Evolutionary conservation across 2,113 vertebrate species (phyloP).

Genomic region (Saimiri boliviensis): DNA sequence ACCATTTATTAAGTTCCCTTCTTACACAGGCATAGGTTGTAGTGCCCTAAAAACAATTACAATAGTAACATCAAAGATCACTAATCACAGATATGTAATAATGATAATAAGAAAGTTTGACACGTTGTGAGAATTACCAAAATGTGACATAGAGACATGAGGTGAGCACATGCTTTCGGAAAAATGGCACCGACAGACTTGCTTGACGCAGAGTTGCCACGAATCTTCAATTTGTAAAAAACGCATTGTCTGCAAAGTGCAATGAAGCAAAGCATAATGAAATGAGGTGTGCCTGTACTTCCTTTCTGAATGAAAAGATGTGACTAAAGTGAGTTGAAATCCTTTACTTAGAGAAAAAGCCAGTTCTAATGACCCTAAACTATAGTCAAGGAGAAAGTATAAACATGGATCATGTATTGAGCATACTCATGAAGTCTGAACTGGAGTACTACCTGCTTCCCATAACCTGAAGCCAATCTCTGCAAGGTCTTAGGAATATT

Average conservation of each 20-base stretch:
- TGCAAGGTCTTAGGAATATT: not conserved
- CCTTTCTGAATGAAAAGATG: not conserved
- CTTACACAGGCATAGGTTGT: not conserved
- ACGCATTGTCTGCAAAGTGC: not conserved
- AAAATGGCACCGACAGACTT: not conserved
- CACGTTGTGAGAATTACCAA: not conserved
- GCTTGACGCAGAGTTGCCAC: not conserved
- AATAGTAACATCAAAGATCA: not conserved
- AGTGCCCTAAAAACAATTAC: not conserved
- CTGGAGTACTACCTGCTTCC: not conserved
- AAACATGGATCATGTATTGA: accelerated
- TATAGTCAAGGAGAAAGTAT: not conserved
- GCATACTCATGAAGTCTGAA: not conserved
- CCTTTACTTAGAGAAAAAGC: not conserved
- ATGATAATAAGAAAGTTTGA: not conserved
- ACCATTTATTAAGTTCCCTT: not conserved
- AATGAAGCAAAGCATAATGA: not conserved
- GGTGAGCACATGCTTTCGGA: not conserved
- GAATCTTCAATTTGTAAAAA: not conserved
- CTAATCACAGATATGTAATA: not conserved
- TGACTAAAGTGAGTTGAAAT: not conserved
- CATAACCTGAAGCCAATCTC: not conserved
- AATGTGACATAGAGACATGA: not conserved
- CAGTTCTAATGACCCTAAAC: not conserved
- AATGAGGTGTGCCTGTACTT: not conserved